Percentiles rank a stretch among this genome's conserved stretches.
Conservation (phyloP, 2,888 invertebrate genomes). For the Pocota personata region DNA sequence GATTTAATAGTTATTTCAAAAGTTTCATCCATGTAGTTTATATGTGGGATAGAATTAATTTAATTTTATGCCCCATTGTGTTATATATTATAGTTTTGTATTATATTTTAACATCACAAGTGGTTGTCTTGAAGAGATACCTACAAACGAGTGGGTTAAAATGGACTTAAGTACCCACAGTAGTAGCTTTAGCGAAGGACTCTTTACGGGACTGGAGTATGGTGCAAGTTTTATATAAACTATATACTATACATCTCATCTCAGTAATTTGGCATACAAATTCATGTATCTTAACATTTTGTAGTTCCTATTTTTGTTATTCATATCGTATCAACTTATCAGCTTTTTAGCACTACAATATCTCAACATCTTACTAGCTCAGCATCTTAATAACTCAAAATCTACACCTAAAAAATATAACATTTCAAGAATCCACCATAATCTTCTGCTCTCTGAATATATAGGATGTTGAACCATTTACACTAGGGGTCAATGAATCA, state of each 20-base stretch:
- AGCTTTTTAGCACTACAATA: background rate
- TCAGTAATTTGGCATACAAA: too few species aligned
- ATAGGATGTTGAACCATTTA: background rate
- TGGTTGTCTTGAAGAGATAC: too few species aligned
- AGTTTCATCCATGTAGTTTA: background rate
- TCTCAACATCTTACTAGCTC: background rate
- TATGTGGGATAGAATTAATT: background rate
- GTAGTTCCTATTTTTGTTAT: too few species aligned
- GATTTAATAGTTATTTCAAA: conserved; percentile 31
- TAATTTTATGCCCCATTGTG: background rate
- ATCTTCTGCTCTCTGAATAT: background rate
- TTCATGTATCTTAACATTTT: too few species aligned
- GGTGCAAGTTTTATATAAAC: too few species aligned
- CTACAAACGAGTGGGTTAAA: too few species aligned
- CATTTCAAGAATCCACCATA: background rate
- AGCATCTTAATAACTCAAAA: background rate
- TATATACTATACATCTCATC: too few species aligned
- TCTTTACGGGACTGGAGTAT: too few species aligned
- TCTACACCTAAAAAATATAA: background rate
- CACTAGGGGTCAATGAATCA: conserved; percentile 5
- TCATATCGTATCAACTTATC: background rate
- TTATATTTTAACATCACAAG: too few species aligned
- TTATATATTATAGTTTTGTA: background rate
- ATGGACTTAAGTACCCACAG: too few species aligned
- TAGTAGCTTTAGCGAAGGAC: too few species aligned